phyloP scores from a whole-genome alignment of 2,797 vertebrate species.

The Lutjanus campechanus region DNA sequence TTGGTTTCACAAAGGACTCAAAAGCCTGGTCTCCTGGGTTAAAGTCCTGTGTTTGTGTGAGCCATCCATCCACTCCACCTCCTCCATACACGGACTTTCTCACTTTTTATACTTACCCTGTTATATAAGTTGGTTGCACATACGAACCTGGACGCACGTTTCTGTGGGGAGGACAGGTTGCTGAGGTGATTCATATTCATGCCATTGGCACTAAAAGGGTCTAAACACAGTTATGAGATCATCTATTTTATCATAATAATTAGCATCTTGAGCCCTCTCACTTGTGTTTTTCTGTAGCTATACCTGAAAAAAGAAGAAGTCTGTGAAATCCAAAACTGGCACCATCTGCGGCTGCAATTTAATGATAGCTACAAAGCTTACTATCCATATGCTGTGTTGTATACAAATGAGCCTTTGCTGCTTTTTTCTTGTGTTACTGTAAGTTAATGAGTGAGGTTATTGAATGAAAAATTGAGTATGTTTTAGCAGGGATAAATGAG shows the following conservation, averaged over 20 bases:
- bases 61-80: too few relatives aligned
- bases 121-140: too few relatives aligned
- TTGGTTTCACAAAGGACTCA: too few relatives aligned
- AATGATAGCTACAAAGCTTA: slow-evolving; percentile 33
- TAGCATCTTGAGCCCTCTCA: not conserved
- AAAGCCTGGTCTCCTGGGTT: too few relatives aligned
- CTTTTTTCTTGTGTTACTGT: not conserved
- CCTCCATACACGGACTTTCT: too few relatives aligned
- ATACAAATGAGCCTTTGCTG: slow-evolving; percentile 6
- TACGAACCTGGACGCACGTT: too few relatives aligned
- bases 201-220: too few relatives aligned
- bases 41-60: too few relatives aligned
- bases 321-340: not conserved
- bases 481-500: not conserved
- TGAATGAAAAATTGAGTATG: not conserved
- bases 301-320: slow-evolving; percentile 1
- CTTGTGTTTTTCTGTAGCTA: not conserved
- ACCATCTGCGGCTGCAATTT: slow-evolving; percentile 43
- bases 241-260: too few relatives aligned
- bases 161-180: too few relatives aligned
- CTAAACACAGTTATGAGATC: not conserved
- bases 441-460: slow-evolving; percentile 1
- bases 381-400: slow-evolving; percentile 40
- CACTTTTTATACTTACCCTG: too few relatives aligned
- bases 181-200: too few relatives aligned